Base-by-base conservation (phyloP, 2,888 invertebrate species). In the Drosophila limbata region DNA sequence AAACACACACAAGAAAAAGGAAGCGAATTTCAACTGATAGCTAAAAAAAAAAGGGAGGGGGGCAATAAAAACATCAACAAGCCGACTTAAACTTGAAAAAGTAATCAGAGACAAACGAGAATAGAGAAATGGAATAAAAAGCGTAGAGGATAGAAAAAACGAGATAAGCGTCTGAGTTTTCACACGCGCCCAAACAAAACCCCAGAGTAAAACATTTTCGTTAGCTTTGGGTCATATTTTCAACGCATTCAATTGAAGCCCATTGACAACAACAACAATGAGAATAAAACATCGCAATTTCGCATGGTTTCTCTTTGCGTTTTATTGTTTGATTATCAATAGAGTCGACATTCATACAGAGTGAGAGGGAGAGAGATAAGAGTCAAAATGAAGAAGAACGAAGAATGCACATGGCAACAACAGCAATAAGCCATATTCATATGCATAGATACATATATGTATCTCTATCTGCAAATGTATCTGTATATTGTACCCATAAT, bases 301-400 rank as follows among this genome's bases (percentile, higher is more conserved):
- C 44, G 69, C 76, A 69, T 76, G 76, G 69, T 69, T 77, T 69
- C 67, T 66, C 70, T 53, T 69, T 67, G 73, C 79, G 66, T 87
- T 82, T 82, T 73, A 81, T 87, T 84, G 79, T 76, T 76, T 81
- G 84, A 87, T 87, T 81, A 87, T 81, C 84, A 84, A 81, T 79
- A 70, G 75, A 73, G 47, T 17, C 56, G 56, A 39, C 47, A 55
- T 37, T 15, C 53, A 56, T 48, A 73, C 56, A 19, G 47, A 35
- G 19, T 28, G 28, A 42, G 25, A 25, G 5, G 6, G 25, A 25
- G 19, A n/a, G 15, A 25, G 45, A 60, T 15, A 35, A 47, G 45
- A 45, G 45, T 33, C 19, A 55, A 51, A 51, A 42, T 47, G 45
- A 69, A 73, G 65, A 51, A 56, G 65, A 69, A 67, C 44, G 39